Base-by-base conservation (phyloP, 2,113 vertebrate genomes). In the Perca flavescens region DNA sequence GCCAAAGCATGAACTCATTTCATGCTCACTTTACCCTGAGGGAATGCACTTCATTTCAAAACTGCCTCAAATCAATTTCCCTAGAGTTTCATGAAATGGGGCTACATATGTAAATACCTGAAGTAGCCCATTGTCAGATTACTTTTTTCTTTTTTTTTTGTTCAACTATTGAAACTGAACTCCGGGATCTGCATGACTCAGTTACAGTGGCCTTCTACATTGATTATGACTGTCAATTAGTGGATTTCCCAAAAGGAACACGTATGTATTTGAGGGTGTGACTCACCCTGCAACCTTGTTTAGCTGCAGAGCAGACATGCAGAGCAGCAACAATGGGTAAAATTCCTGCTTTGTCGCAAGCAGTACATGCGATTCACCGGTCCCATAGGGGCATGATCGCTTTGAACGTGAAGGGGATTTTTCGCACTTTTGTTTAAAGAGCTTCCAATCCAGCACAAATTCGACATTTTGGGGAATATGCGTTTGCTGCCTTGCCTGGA, bases 11-110 rank as follows among this genome's bases (percentile, higher is more conserved):
- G 83, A 90, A 76, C 89, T 90, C 64, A 88, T 88, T 89, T 86
- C 76, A 65, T 3, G 12, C 75, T 65, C n/a, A 28, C 68, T 80
- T 70, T 28, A 69, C 73, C 60, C 25, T 21, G 25, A 71, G 85
- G 89, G 83, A 83, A 90, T 86, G 85, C 71, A 87, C 91, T 84
- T 43, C 75, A 87, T 87, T 90, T 92, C 89, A 87, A 77, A 86
- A 86, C 61, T 8, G 54, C 36, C 25, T 80, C 46, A 71, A 62
- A 82, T 80, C 34, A 25, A 49, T 58, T 83, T 68, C 82, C 77
- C 79, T 62, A 14, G 8, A 73, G 56, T 50, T 74, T 74, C 70
- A 67, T 66, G 54, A 79, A 80, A 81, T 21, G 46, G 21, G 50
- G 43, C 52, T 63, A 52, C 53, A 36, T 63, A 63, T 69, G 78